Conservation (phyloP, 1,140 invertebrate genomes). For the Harlomillsia oculata region DNA sequence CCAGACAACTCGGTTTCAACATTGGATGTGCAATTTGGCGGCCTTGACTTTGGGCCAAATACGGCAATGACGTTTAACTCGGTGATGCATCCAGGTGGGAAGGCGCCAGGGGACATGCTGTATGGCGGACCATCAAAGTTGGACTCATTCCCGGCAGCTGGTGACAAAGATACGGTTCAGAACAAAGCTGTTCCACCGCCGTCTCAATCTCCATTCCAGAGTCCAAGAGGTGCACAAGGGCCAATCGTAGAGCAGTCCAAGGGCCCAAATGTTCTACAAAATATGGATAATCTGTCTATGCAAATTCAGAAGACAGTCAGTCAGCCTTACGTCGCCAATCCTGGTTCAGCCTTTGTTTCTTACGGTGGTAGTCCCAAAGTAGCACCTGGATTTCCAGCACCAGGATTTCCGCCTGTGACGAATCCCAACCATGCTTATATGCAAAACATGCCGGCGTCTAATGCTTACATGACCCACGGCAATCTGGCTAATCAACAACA, state of each 20-base stretch:
- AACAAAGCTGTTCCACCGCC: slow-evolving; percentile 14
- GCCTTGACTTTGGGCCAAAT: slow-evolving; percentile 57
- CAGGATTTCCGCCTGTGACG: slow-evolving; percentile 30
- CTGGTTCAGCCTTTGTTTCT: slow-evolving; percentile 33
- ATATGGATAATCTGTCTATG: slow-evolving; percentile 20
- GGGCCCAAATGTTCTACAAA: slow-evolving; percentile 9
- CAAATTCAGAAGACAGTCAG: slow-evolving; percentile 22
- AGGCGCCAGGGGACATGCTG: slow-evolving; percentile 23
- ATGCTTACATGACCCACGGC: too few relatives aligned
- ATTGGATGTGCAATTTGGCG: slow-evolving; percentile 89
- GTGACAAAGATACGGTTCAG: slow-evolving; percentile 18
- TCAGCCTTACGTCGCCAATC: slow-evolving; percentile 18
- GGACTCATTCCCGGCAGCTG: slow-evolving; percentile 19
- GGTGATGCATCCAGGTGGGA: slow-evolving; percentile 26
- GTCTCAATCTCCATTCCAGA: slow-evolving; percentile 29
- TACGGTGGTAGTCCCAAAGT: slow-evolving; percentile 14
- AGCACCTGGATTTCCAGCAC: slow-evolving; percentile 34
- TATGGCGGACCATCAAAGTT: slow-evolving; percentile 22
- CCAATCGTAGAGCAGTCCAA: slow-evolving; percentile 5
- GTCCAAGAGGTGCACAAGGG: slow-evolving; percentile 16
- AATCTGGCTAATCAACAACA: too few relatives aligned
- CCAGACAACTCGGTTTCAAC: slow-evolving; percentile 72
- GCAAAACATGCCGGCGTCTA: too few relatives aligned
- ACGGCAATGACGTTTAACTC: slow-evolving; percentile 32
- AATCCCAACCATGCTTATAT: too few relatives aligned